Percentiles rank a stretch among this genome's conserved stretches.
These are phyloP conservation scores for Coecobrya sp. DNA, from an alignment of 2,888 invertebrate genomes.

Conservation along the genomic window DNA sequence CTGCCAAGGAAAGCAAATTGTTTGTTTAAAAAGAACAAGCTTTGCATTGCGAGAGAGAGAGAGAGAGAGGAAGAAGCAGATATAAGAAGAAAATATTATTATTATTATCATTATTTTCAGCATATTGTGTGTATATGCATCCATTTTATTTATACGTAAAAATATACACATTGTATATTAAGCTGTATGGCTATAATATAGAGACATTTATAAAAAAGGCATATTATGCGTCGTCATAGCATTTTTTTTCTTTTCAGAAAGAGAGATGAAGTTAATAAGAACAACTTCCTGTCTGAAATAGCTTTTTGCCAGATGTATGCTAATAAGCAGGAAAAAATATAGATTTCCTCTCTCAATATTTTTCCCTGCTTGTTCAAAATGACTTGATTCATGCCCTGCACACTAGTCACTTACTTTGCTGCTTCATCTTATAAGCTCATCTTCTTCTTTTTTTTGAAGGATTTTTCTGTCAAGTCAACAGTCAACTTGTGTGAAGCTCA, in stretches of 20 bases:
- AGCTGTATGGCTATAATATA: no score
- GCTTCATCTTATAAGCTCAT: background rate
- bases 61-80: no score
- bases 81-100: background rate
- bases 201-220: no score
- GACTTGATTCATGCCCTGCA: background rate
- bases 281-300: conserved; percentile 73
- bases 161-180: no score
- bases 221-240: no score
- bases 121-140: no score
- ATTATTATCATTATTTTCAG: conserved; percentile 11
- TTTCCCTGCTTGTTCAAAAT: background rate
- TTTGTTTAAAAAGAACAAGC: conserved; percentile 60
- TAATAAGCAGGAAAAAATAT: conserved; percentile 35
- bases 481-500: no score
- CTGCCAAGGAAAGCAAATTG: conserved; percentile 77
- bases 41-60: background rate
- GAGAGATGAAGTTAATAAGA: background rate
- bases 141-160: no score
- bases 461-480: no score
- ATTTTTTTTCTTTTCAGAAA: background rate
- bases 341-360: background rate
- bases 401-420: background rate
- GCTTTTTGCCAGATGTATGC: conserved; percentile 55
- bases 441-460: no score